These are phyloP conservation scores for Lepidurus arcticus DNA, from an alignment of 1,140 invertebrate genomes.

Conservation along the genomic window DNA sequence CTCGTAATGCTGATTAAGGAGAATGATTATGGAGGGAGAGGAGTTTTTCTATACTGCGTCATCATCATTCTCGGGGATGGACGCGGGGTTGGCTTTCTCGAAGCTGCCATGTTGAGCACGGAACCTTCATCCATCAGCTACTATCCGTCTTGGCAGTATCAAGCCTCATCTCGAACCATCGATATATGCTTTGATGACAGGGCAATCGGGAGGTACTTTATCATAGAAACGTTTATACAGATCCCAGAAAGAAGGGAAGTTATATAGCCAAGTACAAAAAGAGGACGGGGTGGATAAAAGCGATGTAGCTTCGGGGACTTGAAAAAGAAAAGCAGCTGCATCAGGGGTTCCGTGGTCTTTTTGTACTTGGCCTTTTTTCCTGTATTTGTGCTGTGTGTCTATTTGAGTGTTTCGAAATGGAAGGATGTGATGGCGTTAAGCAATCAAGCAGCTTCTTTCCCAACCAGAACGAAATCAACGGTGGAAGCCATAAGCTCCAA, in stretches of 20 bases:
- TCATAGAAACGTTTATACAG: background rate
- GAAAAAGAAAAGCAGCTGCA: background rate
- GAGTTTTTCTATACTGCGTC: background rate
- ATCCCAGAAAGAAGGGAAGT: background rate
- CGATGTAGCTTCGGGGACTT: background rate
- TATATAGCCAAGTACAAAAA: background rate
- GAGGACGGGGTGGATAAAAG: background rate
- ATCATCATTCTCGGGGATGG: background rate
- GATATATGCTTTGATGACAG: conserved; percentile 19
- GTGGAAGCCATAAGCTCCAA: background rate
- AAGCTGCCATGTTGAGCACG: background rate
- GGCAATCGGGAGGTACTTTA: conserved; percentile 21
- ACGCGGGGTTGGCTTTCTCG: background rate
- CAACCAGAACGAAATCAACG: background rate
- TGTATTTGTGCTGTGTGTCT: background rate
- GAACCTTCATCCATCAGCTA: conserved; percentile 4
- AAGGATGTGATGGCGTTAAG: conserved; percentile 14
- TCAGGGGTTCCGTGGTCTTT: background rate
- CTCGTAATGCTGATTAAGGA: conserved; percentile 19
- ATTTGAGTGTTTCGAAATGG: background rate
- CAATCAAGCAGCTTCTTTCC: background rate
- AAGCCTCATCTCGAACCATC: conserved; percentile 14
- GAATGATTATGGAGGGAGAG: conserved; percentile 9
- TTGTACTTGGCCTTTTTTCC: background rate
- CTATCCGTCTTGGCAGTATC: conserved; percentile 14